Evolutionary conservation across 2,113 vertebrate species (phyloP).

Genomic region (Salvelinus fontinalis): DNA sequence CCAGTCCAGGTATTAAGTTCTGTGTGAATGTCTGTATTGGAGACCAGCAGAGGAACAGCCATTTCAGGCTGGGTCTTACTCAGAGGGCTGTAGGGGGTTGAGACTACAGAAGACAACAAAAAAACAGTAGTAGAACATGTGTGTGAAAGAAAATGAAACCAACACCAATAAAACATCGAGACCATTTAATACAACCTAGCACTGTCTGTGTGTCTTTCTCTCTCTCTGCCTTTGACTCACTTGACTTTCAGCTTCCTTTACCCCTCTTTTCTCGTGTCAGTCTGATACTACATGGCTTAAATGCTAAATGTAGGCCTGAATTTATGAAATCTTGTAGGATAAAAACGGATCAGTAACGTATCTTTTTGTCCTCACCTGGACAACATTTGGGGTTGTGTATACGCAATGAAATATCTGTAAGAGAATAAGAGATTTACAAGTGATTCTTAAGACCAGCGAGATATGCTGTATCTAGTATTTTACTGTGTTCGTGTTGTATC

Average conservation of each 20-base stretch:
- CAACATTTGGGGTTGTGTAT: no score
- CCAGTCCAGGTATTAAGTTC: conserved; percentile 37
- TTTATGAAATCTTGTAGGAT: no score
- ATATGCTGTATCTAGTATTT: not conserved
- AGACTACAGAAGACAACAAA: conserved; percentile 48
- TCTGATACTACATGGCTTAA: not conserved
- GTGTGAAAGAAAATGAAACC: conserved; percentile 76
- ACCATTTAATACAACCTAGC: conserved; percentile 80
- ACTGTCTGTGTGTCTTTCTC: conserved; percentile 63
- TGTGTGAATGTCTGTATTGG: conserved; percentile 58
- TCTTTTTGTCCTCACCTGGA: no score
- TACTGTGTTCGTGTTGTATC: not conserved
- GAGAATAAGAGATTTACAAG: no score
- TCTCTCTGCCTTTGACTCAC: conserved; percentile 21
- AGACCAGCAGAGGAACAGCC: conserved; percentile 60
- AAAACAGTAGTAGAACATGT: conserved; percentile 66
- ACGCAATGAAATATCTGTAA: no score
- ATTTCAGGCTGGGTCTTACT: conserved; percentile 59
- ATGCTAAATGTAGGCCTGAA: no score
- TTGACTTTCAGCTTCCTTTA: not conserved
- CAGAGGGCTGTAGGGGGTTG: conserved; percentile 60
- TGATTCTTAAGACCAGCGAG: not conserved
- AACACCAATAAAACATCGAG: conserved; percentile 84
- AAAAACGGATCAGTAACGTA: no score
- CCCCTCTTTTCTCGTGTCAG: not conserved